A percentile compares a stretch with the other conserved stretches of the same genome.
Conservation (phyloP, 92 coral and sea anemone species). For the Zoanthus sociatus region DNA sequence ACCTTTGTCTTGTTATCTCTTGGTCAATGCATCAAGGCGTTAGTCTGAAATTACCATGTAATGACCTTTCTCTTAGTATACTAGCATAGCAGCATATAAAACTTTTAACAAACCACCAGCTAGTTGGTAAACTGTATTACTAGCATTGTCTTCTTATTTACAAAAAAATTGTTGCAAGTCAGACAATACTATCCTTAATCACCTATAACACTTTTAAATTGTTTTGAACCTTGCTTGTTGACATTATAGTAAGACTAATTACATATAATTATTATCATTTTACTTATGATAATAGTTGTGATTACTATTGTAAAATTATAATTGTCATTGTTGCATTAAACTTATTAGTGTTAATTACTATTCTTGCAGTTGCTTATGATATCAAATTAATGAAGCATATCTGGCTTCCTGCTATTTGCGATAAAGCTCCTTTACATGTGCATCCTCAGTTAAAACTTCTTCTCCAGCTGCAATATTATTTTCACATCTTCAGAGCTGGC, state of each 20-base stretch:
- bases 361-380: neutral
- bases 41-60: too few species aligned
- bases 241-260: neutral
- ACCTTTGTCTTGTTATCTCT: too few species aligned
- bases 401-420: neutral
- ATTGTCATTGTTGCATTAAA: neutral
- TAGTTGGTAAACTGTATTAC: too few species aligned
- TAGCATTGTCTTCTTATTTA: neutral
- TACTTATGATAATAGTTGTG: too few species aligned
- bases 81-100: neutral
- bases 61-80: neutral
- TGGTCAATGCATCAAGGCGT: too few species aligned
- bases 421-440: neutral
- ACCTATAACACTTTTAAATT: neutral
- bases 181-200: neutral
- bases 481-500: neutral
- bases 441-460: neutral
- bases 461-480: neutral
- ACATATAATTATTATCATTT: too few species aligned
- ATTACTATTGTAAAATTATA: neutral
- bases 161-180: neutral
- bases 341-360: neutral
- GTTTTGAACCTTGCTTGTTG: neutral
- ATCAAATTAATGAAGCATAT: neutral
- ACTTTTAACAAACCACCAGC: neutral